Base-by-base conservation (phyloP, 1,140 invertebrate genomes). In the Radopholus similis region DNA sequence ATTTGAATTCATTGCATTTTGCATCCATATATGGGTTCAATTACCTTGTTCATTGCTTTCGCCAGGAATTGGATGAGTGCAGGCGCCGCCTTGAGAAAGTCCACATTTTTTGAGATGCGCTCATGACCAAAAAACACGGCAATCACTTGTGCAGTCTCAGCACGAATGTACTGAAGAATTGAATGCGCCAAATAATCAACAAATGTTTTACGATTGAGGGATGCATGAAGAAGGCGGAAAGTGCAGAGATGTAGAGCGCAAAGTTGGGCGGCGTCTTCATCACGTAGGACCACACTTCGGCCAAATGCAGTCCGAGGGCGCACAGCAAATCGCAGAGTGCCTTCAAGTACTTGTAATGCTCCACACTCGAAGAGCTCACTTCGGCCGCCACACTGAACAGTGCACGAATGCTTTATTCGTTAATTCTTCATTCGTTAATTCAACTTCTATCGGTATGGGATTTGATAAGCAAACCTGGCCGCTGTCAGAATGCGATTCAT, bases 321-420 rank as follows among this genome's bases (percentile, higher is more conserved):
- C 72, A 78, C 8, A 77, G 60, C 30, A 77, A 56, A 53, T 73
- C 77, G 34, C 72, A 68, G 4, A 77, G 63, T 11, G 75, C 72
- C 64, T 62, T 77, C 30, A 77, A 42, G 57, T 68, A 77, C n/a
- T 77, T 70, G 59, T 77, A 77, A 44, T 77, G 76, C 15, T 71
- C 64, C 23, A 26, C 34, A 40, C 58, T 75, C 11, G 65, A 40
- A 6, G 72, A 51, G 54, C 71, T 68, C 18, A 73, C 69, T 35
- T 55, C 51, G 23, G 68, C 68, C 18, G 68, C 68, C 23, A 73
- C n/a, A 63, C 66, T 68, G 28, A 72, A 73, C 3, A 40, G 30
- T 56, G 0, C 1, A 13, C 21, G 32, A 54, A 54, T 28, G 51
- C 2, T 37, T 54, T 13, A 54, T 1, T 18, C 1, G n/a, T 13